Conservation (phyloP, 2,113 vertebrate species). For the Anas platyrhynchos region DNA sequence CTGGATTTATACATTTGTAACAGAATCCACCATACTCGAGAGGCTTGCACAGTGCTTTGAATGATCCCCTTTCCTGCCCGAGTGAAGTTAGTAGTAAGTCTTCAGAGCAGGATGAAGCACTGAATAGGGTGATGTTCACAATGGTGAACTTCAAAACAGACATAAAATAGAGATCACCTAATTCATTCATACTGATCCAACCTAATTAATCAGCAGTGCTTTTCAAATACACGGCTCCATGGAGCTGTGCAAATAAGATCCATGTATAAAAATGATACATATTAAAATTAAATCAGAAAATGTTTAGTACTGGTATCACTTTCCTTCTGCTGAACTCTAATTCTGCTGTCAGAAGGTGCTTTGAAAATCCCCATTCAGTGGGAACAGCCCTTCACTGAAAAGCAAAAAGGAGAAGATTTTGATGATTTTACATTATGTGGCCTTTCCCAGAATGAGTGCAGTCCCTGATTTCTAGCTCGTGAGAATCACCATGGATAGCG, state of each 20-base stretch:
- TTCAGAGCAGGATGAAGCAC: constrained; percentile 25
- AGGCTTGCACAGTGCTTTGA: constrained; percentile 39
- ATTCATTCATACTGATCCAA: constrained; percentile 22
- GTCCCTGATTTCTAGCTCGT: not conserved
- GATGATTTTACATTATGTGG: not conserved
- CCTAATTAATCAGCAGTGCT: constrained; percentile 35
- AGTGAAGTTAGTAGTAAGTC: constrained; percentile 35
- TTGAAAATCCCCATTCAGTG: constrained; percentile 21
- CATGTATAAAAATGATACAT: not conserved
- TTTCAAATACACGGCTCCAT: not conserved
- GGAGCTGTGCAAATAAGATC: constrained; percentile 34
- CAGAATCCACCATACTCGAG: constrained; percentile 15
- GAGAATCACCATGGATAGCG: not conserved
- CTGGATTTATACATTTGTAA: constrained; percentile 34
- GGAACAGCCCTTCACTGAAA: not conserved
- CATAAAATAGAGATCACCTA: constrained; percentile 36
- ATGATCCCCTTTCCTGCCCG: constrained; percentile 20
- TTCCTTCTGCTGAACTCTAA: constrained; percentile 1
- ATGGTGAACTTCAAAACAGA: constrained; percentile 34
- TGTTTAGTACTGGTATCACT: not conserved
- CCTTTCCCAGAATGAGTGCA: not conserved
- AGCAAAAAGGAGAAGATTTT: not conserved
- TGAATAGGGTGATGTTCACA: constrained; percentile 26
- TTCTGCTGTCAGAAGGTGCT: not conserved
- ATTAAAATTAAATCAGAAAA: constrained; percentile 25